phyloP scores from a whole-genome alignment of 2,888 invertebrate species.

The Cosmia pyralina region DNA sequence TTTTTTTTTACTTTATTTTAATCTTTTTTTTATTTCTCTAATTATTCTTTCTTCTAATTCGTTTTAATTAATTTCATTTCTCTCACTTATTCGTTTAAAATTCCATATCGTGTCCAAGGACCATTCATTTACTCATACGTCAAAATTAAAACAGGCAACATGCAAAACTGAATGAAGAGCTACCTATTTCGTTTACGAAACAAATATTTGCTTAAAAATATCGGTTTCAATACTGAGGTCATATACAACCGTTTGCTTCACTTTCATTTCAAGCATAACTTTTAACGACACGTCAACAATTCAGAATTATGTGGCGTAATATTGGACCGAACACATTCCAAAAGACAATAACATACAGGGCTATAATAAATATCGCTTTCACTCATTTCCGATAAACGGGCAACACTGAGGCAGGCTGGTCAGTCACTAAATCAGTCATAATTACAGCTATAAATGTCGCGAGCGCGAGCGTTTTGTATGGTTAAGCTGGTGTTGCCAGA shows the following conservation, averaged over 20 bases:
- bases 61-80: no score
- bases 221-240: neutral
- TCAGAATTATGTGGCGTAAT: constrained; percentile 48
- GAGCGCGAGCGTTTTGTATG: constrained; percentile 54
- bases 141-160: no score
- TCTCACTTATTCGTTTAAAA: no score
- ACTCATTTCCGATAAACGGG: constrained; percentile 60
- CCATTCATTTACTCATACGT: no score
- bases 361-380: constrained; percentile 55
- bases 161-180: no score
- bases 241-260: neutral
- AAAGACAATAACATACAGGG: constrained; percentile 53
- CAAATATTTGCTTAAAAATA: constrained; percentile 6
- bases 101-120: no score
- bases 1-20: no score
- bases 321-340: constrained; percentile 51
- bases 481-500: constrained; percentile 48
- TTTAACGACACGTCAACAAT: constrained; percentile 41
- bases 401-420: constrained; percentile 56
- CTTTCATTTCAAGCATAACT: constrained; percentile 27
- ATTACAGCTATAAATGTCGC: constrained; percentile 70
- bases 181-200: neutral
- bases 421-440: constrained; percentile 72
- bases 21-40: no score
- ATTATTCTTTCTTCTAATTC: no score